Base-by-base conservation (phyloP, 2,797 vertebrate species). In the Loriculus beryllinus region DNA sequence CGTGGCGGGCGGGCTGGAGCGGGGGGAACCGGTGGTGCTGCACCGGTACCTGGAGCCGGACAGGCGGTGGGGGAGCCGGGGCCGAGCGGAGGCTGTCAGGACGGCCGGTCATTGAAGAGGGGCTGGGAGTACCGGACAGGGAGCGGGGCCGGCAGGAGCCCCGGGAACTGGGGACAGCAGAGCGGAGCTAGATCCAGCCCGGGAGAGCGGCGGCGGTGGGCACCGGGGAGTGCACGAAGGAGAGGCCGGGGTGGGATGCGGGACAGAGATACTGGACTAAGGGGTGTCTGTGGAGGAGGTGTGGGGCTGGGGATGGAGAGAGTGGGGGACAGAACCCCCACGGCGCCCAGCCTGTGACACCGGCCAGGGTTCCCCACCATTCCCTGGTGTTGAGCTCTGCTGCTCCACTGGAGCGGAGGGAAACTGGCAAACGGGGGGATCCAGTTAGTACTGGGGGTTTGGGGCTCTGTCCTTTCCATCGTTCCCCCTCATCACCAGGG, bases 331-430 rank as follows among this genome's bases (percentile, higher is more conserved):
- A 59, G 52, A 42, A 60, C 20, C 15, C 56, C 47, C 47, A 14
- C 11, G 12, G 33, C 2, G 3, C 18, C 16, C 67, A 64, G 52
- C 9, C 35, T 39, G 79, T 5, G 4, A 49, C 49, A 29, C 43
- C 7, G 28, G 3, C 48, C 2, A 5, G 31, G 60, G 31, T 8
- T 7, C 29, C 35, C 15, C 2, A 1, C 26, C 43, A 4, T 74
- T 74, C 42, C 17, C 43, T 8, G 57, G 25, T 28, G 5, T 11
- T 23, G 49, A 33, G 28, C 23, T 84, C 6, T 84, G 63, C 51
- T 48, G 25, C 43, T 17, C 13, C 47, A 2, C 33, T 31, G 71
- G 59, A 64, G 11, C 1, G 6, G 31, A 35, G 28, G 15, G n/a
- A 42, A 67, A 45, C 28, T 43, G 48, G 62, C 42, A 86, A 52